These are phyloP conservation scores for Mirounga angustirostris DNA, from an alignment of 2,113 vertebrate genomes.

Conservation along the genomic window DNA sequence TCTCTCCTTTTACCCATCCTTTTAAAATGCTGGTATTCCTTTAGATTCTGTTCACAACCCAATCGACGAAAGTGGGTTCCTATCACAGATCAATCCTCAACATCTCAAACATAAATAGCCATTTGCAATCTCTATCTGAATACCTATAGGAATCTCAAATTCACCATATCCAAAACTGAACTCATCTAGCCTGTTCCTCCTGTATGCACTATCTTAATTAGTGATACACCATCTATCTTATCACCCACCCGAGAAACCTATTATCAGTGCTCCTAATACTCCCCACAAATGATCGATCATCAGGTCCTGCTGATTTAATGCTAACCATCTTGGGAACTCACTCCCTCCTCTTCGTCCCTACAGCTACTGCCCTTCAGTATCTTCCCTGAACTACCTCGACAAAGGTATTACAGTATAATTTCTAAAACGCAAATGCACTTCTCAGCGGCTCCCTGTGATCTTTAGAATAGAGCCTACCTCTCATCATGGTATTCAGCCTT, in stretches of 20 bases:
- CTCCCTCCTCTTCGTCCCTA: background rate
- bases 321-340: background rate
- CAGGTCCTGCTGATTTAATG: background rate
- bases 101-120: background rate
- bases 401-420: background rate
- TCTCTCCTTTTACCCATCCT: background rate
- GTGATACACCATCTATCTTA: background rate
- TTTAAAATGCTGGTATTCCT: conserved; percentile 10
- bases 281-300: background rate
- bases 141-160: background rate
- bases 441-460: background rate
- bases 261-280: background rate
- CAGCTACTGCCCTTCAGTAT: background rate
- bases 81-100: background rate
- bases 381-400: background rate
- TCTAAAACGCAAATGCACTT: background rate
- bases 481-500: background rate
- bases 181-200: background rate
- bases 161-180: background rate
- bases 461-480: background rate
- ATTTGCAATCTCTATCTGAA: background rate
- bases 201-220: background rate
- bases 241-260: background rate
- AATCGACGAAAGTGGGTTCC: background rate
- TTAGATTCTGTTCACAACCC: background rate